Evolutionary conservation across 2,888 invertebrate species (phyloP).

Genomic region (Sipha maydis): DNA sequence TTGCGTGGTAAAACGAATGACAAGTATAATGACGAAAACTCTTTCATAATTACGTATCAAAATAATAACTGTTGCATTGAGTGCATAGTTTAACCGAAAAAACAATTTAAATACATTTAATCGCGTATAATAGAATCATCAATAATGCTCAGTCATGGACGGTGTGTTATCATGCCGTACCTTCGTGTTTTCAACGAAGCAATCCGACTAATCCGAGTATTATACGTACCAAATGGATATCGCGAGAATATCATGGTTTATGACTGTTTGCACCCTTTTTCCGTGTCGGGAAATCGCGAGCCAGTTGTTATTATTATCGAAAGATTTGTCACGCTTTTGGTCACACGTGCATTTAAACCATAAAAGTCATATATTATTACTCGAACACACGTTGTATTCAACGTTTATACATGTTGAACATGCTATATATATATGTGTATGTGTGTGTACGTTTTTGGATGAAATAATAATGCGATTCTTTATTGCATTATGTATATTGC

Average conservation of each 20-base stretch:
- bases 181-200: no score
- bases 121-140: no score
- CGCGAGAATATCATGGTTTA: background rate
- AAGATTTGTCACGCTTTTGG: slow-evolving; percentile 40
- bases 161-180: no score
- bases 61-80: no score
- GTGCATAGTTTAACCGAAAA: no score
- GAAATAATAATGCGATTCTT: slow-evolving; percentile 41
- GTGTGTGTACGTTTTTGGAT: background rate
- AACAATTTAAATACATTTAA: no score
- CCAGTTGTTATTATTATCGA: background rate
- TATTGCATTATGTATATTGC: background rate
- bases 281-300: background rate
- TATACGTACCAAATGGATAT: background rate
- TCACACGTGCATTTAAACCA: slow-evolving; percentile 37
- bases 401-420: background rate
- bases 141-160: no score
- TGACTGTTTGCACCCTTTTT: background rate
- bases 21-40: no score
- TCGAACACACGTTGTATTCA: background rate
- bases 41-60: no score
- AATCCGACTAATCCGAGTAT: no score
- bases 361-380: slow-evolving; percentile 3
- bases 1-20: no score
- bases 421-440: background rate